These are phyloP conservation scores for Nothoprocta perdicaria DNA, from an alignment of 2,113 vertebrate genomes.

Conservation along the genomic window DNA sequence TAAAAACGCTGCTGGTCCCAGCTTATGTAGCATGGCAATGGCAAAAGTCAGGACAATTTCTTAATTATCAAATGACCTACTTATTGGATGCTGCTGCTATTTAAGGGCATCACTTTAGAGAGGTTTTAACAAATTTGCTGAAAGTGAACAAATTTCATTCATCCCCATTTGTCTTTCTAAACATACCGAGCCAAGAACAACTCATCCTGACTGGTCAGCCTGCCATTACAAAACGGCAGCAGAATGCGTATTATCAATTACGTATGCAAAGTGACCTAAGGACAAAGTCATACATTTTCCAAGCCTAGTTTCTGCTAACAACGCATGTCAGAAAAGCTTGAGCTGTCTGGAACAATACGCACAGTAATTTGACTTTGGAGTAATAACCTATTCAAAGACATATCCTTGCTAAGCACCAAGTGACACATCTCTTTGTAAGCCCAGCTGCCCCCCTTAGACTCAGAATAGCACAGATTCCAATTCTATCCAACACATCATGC, in stretches of 20 bases:
- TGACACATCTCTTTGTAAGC: neutral
- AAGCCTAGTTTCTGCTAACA: neutral
- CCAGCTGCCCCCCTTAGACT: neutral
- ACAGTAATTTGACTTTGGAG: neutral
- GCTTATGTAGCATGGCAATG: fast-evolving
- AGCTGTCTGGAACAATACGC: neutral
- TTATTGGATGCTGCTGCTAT: neutral
- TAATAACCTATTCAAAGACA: neutral
- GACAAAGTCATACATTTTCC: neutral
- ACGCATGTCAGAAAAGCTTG: neutral
- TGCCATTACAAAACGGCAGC: neutral
- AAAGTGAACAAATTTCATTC: neutral
- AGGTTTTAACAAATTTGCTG: neutral
- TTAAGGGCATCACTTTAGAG: neutral
- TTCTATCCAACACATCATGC: fast-evolving
- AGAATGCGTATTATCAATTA: neutral
- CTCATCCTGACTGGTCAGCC: neutral
- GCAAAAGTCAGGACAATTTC: neutral
- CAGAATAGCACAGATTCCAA: fast-evolving
- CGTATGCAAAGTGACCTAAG: constrained; percentile 35
- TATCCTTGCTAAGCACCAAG: neutral
- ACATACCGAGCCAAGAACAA: neutral
- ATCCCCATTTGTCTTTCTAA: neutral
- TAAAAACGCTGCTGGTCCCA: neutral
- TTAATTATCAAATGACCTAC: neutral